These are phyloP conservation scores for Diadophis punctatus DNA, from an alignment of 2,113 vertebrate genomes.

Conservation along the genomic window DNA sequence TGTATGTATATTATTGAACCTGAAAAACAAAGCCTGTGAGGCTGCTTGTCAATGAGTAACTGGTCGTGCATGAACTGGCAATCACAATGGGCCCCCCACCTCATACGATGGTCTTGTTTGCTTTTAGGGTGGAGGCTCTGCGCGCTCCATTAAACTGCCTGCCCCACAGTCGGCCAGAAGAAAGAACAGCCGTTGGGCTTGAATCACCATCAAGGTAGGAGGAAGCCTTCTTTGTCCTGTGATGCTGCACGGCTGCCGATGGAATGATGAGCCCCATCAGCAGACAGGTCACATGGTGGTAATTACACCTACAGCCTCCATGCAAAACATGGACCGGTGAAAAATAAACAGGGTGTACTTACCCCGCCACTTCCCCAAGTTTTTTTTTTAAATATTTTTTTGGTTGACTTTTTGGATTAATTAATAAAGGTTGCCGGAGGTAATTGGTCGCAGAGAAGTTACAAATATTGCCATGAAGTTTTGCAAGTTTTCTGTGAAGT, in stretches of 20 bases:
- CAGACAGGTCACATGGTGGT: background rate
- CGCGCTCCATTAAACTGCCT: background rate
- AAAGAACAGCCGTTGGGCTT: background rate
- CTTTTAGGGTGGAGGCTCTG: background rate
- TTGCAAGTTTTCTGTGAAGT: background rate
- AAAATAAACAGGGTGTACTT: background rate
- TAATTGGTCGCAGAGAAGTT: background rate
- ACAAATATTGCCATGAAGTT: background rate
- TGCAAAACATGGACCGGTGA: background rate
- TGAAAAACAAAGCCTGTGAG: conserved; percentile 44
- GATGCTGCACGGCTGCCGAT: background rate
- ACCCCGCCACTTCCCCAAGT: background rate
- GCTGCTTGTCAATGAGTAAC: conserved; percentile 50
- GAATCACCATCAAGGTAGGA: background rate
- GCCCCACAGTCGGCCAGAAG: background rate
- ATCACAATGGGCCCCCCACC: conserved; percentile 31
- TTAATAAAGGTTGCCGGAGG: background rate
- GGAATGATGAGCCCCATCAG: background rate
- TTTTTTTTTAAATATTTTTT: background rate
- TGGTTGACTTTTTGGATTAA: background rate
- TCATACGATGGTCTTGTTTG: conserved; percentile 15
- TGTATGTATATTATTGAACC: conserved; percentile 31
- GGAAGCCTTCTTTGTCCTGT: background rate
- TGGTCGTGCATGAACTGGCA: conserved; percentile 37
- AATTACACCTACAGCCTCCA: background rate